Evolutionary conservation across 2,888 invertebrate species (phyloP).

Genomic region (Stenchaetothrips biformis): DNA sequence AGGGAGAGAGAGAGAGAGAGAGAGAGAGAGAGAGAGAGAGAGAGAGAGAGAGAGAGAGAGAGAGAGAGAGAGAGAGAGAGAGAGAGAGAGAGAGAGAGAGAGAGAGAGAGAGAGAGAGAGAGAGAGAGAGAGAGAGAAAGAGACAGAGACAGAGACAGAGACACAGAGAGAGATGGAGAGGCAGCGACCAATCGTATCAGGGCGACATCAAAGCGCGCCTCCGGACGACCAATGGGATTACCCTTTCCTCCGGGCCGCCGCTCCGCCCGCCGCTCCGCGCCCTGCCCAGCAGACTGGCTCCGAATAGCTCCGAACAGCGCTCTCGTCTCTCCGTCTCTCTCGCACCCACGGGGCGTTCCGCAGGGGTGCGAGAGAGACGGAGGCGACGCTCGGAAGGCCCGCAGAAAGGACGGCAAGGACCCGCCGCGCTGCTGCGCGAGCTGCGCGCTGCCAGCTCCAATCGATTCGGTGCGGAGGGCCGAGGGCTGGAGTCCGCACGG

Average conservation of each 20-base stretch:
- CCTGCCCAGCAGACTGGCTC: too few species aligned
- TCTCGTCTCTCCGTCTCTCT: not conserved
- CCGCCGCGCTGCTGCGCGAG: not conserved
- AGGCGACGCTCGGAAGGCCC: not conserved
- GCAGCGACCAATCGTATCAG: not conserved
- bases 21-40: too few species aligned
- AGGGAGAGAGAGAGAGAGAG: not conserved
- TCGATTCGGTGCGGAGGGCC: too few species aligned
- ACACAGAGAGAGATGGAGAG: not conserved
- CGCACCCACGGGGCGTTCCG: not conserved
- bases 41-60: not conserved
- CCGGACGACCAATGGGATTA: slow-evolving; percentile 18
- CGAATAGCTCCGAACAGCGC: too few species aligned
- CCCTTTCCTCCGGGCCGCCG: not conserved
- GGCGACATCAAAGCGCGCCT: slow-evolving; percentile 20
- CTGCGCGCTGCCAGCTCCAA: too few species aligned
- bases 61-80: too few species aligned
- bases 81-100: not conserved
- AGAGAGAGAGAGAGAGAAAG: not conserved
- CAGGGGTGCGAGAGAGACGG: not conserved
- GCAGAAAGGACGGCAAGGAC: not conserved
- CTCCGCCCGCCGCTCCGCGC: not conserved
- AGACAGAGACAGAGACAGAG: not conserved
- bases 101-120: not conserved
- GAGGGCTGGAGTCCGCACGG: too few species aligned